Base-by-base conservation (phyloP, 2,797 vertebrate genomes). In the Scomberomorus guttatus region DNA sequence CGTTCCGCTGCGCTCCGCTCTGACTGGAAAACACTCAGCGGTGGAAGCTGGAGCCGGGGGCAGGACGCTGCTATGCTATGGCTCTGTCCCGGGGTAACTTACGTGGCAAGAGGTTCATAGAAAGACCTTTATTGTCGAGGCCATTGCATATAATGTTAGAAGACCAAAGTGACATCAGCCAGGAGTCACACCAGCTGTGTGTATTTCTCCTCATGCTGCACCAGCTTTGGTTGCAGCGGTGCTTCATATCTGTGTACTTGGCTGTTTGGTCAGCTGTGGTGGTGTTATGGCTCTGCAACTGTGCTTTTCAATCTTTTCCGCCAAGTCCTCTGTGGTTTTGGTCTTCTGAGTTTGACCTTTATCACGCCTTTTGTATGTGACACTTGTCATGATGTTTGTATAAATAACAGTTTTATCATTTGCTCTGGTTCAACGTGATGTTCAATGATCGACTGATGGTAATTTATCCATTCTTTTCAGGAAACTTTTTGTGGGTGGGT, bases 401-500 rank as follows among this genome's bases (percentile, higher is more conserved):
- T n/a, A 15, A 5, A 5, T 46, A 29, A 22, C 1, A 58, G 25
- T 62, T 46, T 11, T 48, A 29, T 55, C 12, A 56, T 34, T 51
- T 80, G n/a, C 29, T 48, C 6, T 51, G n/a, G 24, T 32, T 64
- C 6, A 57, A 29, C 20, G 54, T 29, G 17, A 25, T 67, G 39
- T 14, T 76, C 11, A 27, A 4, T 67, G 48, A 24, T 42, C 70
- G n/a, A 66, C 17, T 72, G 13, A 54, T 50, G 29, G 24, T 70
- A 3, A 52, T 74, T 25, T 71, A n/a, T 87, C 63, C 89, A 54
- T 25, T 92, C 68, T 78, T 95, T 95, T 59, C 94, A 99, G 98
- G 83, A 99, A 99, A 95, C 96, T 99, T 75, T 99, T 99, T 93
- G 98, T 99, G 93, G 98, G 98, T 86, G 98, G 98, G 87, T 96